Evolutionary conservation across 2,113 vertebrate species (phyloP).

Genomic region (Pseudolaguvia tuberculata): DNA sequence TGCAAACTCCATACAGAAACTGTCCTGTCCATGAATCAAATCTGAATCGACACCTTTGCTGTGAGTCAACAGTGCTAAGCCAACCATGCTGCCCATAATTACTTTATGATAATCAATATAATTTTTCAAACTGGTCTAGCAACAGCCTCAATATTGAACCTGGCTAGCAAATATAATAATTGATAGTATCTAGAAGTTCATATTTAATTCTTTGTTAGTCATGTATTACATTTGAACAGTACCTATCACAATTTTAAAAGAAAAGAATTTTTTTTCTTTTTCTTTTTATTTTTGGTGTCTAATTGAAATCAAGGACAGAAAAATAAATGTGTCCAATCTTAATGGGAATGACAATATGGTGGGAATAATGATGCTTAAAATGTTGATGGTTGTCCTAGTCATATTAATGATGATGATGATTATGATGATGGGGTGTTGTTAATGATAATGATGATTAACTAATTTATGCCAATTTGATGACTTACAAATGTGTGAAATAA

Average conservation of each 20-base stretch:
- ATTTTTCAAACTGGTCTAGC: too few relatives aligned
- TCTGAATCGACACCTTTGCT: too few relatives aligned
- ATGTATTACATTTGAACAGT: background rate
- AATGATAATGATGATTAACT: background rate
- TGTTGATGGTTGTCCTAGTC: constrained; percentile 7
- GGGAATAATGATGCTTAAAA: constrained; percentile 6
- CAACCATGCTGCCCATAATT: too few relatives aligned
- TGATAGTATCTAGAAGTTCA: too few relatives aligned
- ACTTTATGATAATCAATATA: too few relatives aligned
- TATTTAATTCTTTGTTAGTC: background rate
- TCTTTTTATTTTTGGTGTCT: background rate
- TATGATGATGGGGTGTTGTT: background rate
- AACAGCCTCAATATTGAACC: too few relatives aligned
- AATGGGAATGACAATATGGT: background rate
- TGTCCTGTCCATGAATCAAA: too few relatives aligned
- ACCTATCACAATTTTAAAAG: background rate
- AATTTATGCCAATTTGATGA: background rate
- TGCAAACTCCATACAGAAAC: too few relatives aligned
- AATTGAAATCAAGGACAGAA: background rate
- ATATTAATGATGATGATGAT: constrained; percentile 1
- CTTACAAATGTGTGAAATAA: background rate
- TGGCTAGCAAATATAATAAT: too few relatives aligned
- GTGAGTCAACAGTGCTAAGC: too few relatives aligned
- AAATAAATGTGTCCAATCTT: background rate
- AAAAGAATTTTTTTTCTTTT: too few relatives aligned